Base-by-base conservation (phyloP, 2,797 vertebrate genomes). In the Diplodus sargus region DNA sequence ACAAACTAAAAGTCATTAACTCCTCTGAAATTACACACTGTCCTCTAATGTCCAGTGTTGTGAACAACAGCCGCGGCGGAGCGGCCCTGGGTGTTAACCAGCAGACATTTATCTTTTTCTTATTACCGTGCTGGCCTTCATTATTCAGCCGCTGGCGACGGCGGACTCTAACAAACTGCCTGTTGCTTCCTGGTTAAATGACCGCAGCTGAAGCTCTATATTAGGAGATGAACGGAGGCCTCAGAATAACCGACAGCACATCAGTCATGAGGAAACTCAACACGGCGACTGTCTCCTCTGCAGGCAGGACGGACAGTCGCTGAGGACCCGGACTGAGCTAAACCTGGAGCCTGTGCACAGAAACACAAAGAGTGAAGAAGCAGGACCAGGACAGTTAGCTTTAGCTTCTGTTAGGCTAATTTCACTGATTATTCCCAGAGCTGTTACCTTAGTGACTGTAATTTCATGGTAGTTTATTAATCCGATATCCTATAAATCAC, bases 181-280 rank as follows among this genome's bases (percentile, higher is more conserved):
- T 18, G 60, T 42, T 78, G 79, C 86, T 86, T 82, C 81, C 85
- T 62, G 67, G 72, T 75, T 76, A 76, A 87, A 78, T 4, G 63
- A 7, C 51, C 34, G 0, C 77, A 57, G 85, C 76, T 42, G 66
- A 63, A 79, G 84, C 68, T 87, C 91, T 89, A 90, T 90, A 91
- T 93, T 89, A 90, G 88, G 89, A 91, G 76, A 85, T 56, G 79
- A 65, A 70, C 70, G 68, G 58, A 84, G 84, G 73, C 86, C 89
- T 90, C 58, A 89, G 87, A 92, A 90, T 91, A 94, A 91, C 87
- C 69, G 52, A 70, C 83, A 69, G 82, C 64, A 47, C 79, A 89
- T 91, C 76, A 53, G 74, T 91, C 87, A 87, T 25, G 54, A 80
- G 69, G 88, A 89, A 84, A 90, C 82, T 68, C 74, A 73, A 88